Conservation (phyloP, 1,140 invertebrate species). For the Macrobrachium nipponense region DNA sequence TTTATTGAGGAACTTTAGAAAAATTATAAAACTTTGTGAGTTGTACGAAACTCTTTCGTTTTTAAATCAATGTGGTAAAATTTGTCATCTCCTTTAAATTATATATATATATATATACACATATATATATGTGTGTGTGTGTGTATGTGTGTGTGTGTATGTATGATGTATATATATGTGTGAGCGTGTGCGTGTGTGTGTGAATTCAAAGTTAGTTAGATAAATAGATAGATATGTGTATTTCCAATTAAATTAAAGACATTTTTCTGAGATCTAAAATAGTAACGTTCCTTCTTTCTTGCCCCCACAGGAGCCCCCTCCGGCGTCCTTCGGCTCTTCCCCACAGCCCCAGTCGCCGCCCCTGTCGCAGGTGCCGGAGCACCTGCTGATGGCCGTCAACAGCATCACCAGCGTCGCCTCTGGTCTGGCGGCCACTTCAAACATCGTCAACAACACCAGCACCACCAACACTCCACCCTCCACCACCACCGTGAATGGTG, state of each 20-base stretch:
- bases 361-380: slow-evolving; percentile 54
- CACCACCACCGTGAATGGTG: slow-evolving; percentile 12
- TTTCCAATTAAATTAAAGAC: too few species aligned
- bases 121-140: slow-evolving; percentile 22
- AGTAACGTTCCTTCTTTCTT: slow-evolving; percentile 1
- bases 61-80: background rate
- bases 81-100: background rate
- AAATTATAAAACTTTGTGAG: too few species aligned
- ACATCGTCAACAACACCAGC: slow-evolving; percentile 6
- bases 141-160: background rate
- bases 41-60: too few species aligned
- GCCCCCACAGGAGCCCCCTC: slow-evolving; percentile 49
- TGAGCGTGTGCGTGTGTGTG: slow-evolving; percentile 24
- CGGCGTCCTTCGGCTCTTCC: slow-evolving; percentile 39
- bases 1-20: too few species aligned
- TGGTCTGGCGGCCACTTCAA: slow-evolving; percentile 19
- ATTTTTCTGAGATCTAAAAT: background rate
- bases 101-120: slow-evolving; percentile 44
- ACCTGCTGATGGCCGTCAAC: slow-evolving; percentile 60
- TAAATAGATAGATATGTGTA: too few species aligned
- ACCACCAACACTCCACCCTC: background rate
- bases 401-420: slow-evolving; percentile 53
- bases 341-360: slow-evolving; percentile 54
- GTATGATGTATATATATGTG: background rate
- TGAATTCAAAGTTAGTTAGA: background rate